Evolutionary conservation across 92 coral and sea anemone genomes (phyloP).

Genomic region (Paramuricea clavata): DNA sequence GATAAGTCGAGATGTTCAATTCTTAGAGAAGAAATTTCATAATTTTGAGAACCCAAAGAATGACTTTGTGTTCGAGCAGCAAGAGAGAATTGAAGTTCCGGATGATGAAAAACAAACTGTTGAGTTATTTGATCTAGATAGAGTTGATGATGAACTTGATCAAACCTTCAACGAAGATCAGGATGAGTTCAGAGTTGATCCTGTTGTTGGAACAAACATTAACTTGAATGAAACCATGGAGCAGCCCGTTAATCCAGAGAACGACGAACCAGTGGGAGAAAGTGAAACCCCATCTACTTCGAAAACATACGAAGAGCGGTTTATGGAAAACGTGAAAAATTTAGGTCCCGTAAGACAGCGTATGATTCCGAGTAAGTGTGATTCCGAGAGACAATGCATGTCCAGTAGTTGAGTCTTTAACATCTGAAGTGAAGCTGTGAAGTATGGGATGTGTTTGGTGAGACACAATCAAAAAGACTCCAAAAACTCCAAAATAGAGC

Average conservation of each 20-base stretch:
- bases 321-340: not conserved
- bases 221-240: too few species aligned
- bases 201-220: too few species aligned
- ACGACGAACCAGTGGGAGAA: constrained; percentile 2
- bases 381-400: not conserved
- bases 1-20: constrained; percentile 25
- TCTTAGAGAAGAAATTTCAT: constrained; percentile 5
- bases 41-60: not conserved
- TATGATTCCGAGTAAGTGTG: not conserved
- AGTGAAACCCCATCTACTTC: not conserved
- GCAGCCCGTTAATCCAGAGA: not conserved
- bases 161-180: not conserved
- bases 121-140: too few species aligned
- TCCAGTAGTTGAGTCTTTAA: not conserved
- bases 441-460: too few species aligned
- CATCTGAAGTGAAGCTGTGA: too few species aligned
- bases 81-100: too few species aligned
- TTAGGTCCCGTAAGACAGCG: not conserved
- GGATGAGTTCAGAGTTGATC: too few species aligned
- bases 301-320: not conserved
- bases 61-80: not conserved
- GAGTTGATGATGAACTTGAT: too few species aligned
- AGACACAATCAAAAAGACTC: too few species aligned
- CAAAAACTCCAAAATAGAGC: too few species aligned
- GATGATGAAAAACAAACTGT: too few species aligned